A percentile compares a stretch with the other conserved stretches of the same genome.
Evolutionary conservation across 2,888 invertebrate species (phyloP).

Genomic region (Meliscaeva auricollis): DNA sequence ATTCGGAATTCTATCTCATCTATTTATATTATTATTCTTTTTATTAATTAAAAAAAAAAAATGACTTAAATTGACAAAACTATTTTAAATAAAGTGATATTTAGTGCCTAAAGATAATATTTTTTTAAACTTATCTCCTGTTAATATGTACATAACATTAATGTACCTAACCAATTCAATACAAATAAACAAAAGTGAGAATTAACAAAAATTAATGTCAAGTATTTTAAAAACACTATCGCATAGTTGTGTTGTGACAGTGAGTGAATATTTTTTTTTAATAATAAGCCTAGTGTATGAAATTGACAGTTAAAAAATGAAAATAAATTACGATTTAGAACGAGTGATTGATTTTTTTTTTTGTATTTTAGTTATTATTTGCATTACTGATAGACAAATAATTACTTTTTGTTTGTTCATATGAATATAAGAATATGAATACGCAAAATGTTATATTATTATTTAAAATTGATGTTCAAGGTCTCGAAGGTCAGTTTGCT

Average conservation of each 20-base stretch:
- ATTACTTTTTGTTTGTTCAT: background rate
- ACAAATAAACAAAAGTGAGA: background rate
- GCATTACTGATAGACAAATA: background rate
- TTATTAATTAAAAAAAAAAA: background rate
- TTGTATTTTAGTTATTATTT: background rate
- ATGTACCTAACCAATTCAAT: no score
- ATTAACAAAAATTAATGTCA: background rate
- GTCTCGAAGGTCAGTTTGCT: no score
- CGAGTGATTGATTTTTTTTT: background rate
- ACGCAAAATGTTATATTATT: no score
- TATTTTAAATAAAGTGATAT: no score
- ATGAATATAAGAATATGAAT: no score
- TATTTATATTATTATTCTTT: conserved; percentile 1
- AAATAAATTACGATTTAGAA: background rate
- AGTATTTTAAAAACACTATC: no score
- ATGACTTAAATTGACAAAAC: no score
- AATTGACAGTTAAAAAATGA: background rate
- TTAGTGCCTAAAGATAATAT: no score
- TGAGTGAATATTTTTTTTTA: background rate
- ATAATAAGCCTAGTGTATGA: background rate
- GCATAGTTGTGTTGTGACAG: background rate
- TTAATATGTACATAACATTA: no score
- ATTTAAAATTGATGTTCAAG: no score
- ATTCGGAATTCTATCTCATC: no score
- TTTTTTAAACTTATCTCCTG: no score